Evolutionary conservation across 2,888 invertebrate species (phyloP), one percentile per base, ranked within the genome.

Genomic region (Monoplex corrugatus): DNA sequence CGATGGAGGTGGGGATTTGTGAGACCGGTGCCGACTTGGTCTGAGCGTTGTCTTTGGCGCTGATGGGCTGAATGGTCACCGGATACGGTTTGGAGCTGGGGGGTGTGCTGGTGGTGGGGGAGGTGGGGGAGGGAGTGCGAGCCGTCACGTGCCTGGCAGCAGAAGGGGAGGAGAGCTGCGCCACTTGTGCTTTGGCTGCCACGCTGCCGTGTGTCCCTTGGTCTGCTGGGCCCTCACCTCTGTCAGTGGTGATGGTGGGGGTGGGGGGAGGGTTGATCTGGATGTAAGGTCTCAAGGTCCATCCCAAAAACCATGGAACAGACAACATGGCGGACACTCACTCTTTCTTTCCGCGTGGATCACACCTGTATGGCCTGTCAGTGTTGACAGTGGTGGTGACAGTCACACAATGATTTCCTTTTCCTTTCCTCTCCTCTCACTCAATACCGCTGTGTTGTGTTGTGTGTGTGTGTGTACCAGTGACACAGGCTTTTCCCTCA

Each of bases 261-360:
- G 38, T 32, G 38, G 8, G 1, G 28, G 38, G 19, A 23, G 68
- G 3, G 72, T 72, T 72, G 38, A 88, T 68, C 82, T 88, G 88
- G 44, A 88, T 83, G 83, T 88, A 88, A 40, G 89, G 88, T 75
- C 68, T 80, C 32, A 89, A 50, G 19, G 90, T 86, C 80, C 72
- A 88, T 45, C 86, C 82, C 0, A 90, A 35, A 57, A 90, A 88
- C 89, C 89, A 89, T 23, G 90, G 90, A n/a, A 90, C 87, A 16
- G 89, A 87, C 44, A 90, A 45, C 90, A 90, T 90, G 40, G 44
- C 63, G 10, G 72, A 78, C 28, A n/a, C n/a, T n/a, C n/a, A n/a
- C n/a, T n/a, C n/a, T n/a, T n/a, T n/a, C n/a, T n/a, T n/a, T n/a
- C n/a, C n/a, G n/a, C n/a, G n/a, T n/a, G n/a, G n/a, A n/a, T n/a